phyloP scores from a whole-genome alignment of 2,888 invertebrate genomes.

The Troides aeacus region DNA sequence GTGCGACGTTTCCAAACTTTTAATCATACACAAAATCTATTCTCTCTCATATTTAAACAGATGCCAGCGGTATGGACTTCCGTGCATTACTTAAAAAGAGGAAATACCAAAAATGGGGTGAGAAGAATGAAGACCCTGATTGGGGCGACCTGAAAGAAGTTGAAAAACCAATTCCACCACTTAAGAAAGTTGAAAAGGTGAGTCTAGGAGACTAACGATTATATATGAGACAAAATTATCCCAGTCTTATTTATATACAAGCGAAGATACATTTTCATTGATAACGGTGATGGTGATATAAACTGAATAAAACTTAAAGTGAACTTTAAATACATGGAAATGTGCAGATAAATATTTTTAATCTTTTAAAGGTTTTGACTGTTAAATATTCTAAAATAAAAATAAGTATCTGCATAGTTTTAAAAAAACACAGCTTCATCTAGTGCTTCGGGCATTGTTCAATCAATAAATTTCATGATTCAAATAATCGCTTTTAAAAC shows the following conservation, averaged over 20 bases:
- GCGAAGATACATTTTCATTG: neutral
- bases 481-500: neutral
- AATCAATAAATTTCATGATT: neutral
- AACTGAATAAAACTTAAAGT: slow-evolving; percentile 3
- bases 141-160: slow-evolving; percentile 96
- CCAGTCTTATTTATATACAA: neutral
- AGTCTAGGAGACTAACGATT: slow-evolving; percentile 42
- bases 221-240: neutral
- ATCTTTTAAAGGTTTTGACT: neutral
- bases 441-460: neutral
- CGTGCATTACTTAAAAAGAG: slow-evolving; percentile 98
- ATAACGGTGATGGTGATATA: slow-evolving; percentile 6
- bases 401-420: neutral
- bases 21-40: neutral
- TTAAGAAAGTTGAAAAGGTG: slow-evolving; percentile 97
- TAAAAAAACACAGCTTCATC: neutral
- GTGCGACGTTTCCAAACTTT: neutral
- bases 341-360: neutral
- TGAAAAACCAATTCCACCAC: slow-evolving; percentile 90
- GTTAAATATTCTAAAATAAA: neutral
- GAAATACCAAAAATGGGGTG: slow-evolving; percentile 95
- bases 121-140: slow-evolving; percentile 94
- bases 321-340: slow-evolving; percentile 37
- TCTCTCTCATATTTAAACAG: slow-evolving; percentile 61
- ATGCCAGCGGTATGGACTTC: slow-evolving; percentile 99